Conservation (phyloP, 2,797 vertebrate species). For the Epinephelus coioides region DNA sequence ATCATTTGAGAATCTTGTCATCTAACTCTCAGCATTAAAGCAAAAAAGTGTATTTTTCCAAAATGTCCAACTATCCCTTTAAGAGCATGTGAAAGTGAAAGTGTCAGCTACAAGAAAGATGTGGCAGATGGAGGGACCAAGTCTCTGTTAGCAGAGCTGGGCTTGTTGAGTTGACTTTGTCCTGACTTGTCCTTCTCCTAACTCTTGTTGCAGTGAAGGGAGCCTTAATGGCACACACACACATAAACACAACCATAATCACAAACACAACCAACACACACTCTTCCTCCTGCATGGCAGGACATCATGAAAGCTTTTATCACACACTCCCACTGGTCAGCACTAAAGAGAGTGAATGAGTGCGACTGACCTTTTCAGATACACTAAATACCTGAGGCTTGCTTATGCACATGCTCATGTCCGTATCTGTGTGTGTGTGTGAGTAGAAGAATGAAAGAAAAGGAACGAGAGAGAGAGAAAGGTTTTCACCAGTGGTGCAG, state of each 20-base stretch:
- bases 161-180: constrained; percentile 41
- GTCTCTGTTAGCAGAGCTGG: not conserved
- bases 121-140: constrained; percentile 18
- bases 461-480: constrained; percentile 14
- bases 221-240: constrained; percentile 17
- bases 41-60: not conserved
- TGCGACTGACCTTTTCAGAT: constrained; percentile 82
- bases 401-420: constrained; percentile 28
- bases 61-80: not conserved
- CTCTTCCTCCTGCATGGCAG: constrained; percentile 15
- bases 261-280: constrained; percentile 31
- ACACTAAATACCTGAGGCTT: constrained; percentile 78
- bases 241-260: constrained; percentile 24
- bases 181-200: constrained; percentile 26
- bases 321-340: constrained; percentile 73
- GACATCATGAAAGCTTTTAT: constrained; percentile 71
- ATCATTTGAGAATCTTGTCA: not conserved
- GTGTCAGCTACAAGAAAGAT: constrained; percentile 7
- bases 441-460: constrained; percentile 30
- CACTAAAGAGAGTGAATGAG: constrained; percentile 67
- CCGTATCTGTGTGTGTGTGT: constrained; percentile 28
- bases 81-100: not conserved
- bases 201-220: constrained; percentile 22
- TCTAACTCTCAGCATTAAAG: not conserved
- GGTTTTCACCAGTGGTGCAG: constrained; percentile 71